Evolutionary conservation across 2,113 vertebrate species (phyloP), one percentile per base, ranked within the genome.

Genomic region (Seriola aureovittata): DNA sequence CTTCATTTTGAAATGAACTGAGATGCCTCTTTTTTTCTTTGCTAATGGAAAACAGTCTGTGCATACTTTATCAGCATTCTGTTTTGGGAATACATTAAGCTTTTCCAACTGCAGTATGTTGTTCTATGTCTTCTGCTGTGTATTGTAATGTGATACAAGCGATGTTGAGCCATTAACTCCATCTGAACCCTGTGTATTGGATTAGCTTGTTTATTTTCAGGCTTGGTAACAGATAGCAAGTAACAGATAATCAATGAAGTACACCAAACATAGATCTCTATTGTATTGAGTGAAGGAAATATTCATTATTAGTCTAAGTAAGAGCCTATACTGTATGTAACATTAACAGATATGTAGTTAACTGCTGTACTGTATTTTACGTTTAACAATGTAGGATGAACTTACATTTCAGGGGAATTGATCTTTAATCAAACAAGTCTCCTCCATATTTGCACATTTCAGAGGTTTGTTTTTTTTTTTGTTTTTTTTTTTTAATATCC

Each of bases 161-260:
- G 52, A 65, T 1, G 36, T 44, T 23, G 71, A 59, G 48, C 71
- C 77, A 79, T 92, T 89, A 85, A 67, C 85, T 81, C 80, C 68
- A 66, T 79, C 63, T 71, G 44, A 82, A 78, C 69, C 2, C 72
- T 16, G 25, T 63, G 19, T 59, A 78, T 81, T 80, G 69, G 42
- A 81, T 82, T 38, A 64, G 63, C 75, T 75, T 0, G 8, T 89
- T 75, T 86, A 84, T 85, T 86, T 84, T 72, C 70, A 81, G 85
- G 40, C 85, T 16, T 23, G 63, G 67, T 58, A 81, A 85, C 67
- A n/a, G 60, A 85, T 80, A 54, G 64, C 62, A 25, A 63, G 40
- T 63, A 69, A 62, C 71, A 82, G 40, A 50, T 75, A 81, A 91
- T 87, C 86, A 69, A 84, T 88, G 36, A 25, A 23, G 66, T 16